These are phyloP conservation scores for Haemorhous mexicanus DNA, from an alignment of 2,113 vertebrate genomes.

Conservation along the genomic window DNA sequence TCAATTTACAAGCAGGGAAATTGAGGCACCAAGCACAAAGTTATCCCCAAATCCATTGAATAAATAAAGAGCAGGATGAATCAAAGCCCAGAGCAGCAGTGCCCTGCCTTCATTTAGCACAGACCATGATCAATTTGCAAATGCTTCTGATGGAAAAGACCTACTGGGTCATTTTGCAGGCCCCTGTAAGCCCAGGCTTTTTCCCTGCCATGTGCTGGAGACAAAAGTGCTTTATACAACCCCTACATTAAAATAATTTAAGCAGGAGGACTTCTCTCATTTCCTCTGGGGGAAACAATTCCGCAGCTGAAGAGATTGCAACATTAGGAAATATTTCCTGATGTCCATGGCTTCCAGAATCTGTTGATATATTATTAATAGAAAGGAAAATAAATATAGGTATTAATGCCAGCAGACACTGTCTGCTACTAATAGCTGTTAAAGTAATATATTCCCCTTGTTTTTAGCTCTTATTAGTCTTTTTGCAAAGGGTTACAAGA, in stretches of 20 bases:
- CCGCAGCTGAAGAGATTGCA: conserved; percentile 15
- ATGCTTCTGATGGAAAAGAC: background rate
- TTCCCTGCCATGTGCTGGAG: background rate
- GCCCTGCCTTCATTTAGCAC: background rate
- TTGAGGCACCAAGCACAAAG: background rate
- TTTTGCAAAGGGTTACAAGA: conserved; percentile 62
- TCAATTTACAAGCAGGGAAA: background rate
- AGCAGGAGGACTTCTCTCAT: conserved; percentile 3
- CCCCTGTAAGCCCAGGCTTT: background rate
- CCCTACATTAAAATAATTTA: conserved; percentile 27
- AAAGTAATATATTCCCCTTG: conserved; percentile 59
- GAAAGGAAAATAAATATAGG: conserved; percentile 63
- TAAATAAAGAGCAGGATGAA: background rate
- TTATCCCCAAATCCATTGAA: background rate
- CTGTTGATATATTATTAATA: conserved; percentile 64
- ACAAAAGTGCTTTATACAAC: background rate
- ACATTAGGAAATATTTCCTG: conserved; percentile 44
- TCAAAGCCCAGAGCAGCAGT: background rate
- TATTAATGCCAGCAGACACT: conserved; percentile 57
- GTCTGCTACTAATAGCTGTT: conserved; percentile 57
- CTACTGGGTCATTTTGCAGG: background rate
- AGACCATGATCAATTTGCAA: background rate
- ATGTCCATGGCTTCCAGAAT: conserved; percentile 28
- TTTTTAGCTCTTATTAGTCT: conserved; percentile 67
- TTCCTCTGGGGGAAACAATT: conserved; percentile 33